A percentile compares a stretch with the other conserved stretches of the same genome.
phyloP scores from a whole-genome alignment of 2,113 vertebrate species.

The Chionomys nivalis region DNA sequence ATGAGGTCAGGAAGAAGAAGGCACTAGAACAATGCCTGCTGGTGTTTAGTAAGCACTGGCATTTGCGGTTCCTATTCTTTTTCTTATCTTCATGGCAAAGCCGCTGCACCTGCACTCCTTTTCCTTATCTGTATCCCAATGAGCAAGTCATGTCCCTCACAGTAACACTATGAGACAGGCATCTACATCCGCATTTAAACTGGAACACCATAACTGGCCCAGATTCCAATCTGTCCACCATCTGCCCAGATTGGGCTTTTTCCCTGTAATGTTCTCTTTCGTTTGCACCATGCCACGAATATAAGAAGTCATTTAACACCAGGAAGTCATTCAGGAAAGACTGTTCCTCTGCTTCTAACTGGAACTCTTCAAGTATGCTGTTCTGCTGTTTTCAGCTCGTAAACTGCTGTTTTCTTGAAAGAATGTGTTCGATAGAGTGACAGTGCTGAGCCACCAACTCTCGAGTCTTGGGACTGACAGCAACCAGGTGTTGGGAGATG shows the following conservation, averaged over 20 bases:
- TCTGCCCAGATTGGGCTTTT: neutral
- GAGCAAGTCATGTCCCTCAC: neutral
- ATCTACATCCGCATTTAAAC: neutral
- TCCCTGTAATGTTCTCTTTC: fast-evolving
- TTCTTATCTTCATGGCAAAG: neutral
- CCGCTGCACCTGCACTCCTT: neutral
- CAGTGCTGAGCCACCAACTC: neutral
- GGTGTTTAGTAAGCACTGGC: neutral
- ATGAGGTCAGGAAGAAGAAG: neutral
- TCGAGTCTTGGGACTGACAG: neutral
- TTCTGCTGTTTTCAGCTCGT: neutral
- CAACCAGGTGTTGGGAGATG: neutral
- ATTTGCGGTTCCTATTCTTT: neutral
- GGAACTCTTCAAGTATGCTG: neutral
- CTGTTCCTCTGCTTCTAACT: fast-evolving
- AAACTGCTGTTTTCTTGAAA: neutral
- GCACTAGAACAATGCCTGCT: neutral
- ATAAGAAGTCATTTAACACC: neutral
- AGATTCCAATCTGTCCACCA: neutral
- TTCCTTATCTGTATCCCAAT: neutral
- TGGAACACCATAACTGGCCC: neutral
- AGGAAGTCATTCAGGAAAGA: neutral
- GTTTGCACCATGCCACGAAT: fast-evolving
- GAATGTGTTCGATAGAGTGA: neutral
- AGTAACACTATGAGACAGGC: neutral